Evolutionary conservation across 2,888 invertebrate genomes (phyloP).

Genomic region (Ophion slaviceki): DNA sequence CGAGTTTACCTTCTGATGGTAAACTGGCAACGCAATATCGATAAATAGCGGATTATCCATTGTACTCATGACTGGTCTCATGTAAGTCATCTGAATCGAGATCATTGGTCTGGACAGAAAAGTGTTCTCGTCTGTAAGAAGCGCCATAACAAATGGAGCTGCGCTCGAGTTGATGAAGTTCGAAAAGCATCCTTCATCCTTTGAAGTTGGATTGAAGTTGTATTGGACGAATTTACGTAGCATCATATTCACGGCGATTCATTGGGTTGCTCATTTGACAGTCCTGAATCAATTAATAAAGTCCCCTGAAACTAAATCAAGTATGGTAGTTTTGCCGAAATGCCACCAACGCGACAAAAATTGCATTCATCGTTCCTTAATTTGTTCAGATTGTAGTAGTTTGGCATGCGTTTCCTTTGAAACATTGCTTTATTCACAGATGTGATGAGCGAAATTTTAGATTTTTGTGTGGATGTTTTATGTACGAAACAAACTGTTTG

Average conservation of each 20-base stretch:
- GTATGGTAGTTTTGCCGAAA: too few relatives aligned
- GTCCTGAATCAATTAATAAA: neutral
- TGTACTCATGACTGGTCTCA: neutral
- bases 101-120: neutral
- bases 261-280: neutral
- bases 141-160: too few relatives aligned
- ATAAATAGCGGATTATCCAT: neutral
- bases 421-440: too few relatives aligned
- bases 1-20: constrained; percentile 2
- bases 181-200: neutral
- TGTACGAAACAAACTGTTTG: too few relatives aligned
- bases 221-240: neutral
- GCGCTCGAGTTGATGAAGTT: neutral
- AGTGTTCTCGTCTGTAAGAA: too few relatives aligned
- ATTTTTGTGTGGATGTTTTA: too few relatives aligned
- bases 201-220: neutral
- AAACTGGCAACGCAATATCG: neutral
- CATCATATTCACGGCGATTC: neutral
- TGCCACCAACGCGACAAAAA: too few relatives aligned
- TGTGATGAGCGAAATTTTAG: too few relatives aligned
- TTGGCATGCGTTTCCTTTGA: too few relatives aligned
- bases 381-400: too few relatives aligned
- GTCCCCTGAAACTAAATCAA: neutral
- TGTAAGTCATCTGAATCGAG: too few relatives aligned
- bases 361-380: too few relatives aligned